Evolutionary conservation across 2,888 invertebrate genomes (phyloP).

Genomic region (Mythimna pallens): DNA sequence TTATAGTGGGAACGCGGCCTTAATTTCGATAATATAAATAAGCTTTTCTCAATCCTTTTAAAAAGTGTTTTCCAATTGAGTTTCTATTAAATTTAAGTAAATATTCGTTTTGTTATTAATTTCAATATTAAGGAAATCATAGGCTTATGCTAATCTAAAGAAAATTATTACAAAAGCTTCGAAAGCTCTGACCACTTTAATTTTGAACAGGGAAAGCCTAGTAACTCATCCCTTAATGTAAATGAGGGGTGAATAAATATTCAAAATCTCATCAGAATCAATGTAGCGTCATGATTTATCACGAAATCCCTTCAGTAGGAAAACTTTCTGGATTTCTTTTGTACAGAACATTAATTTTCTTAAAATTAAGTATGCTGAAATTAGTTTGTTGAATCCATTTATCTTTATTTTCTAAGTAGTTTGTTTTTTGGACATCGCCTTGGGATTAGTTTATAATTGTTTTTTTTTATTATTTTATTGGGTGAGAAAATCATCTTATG

Average conservation of each 20-base stretch:
- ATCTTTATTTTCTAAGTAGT: slow-evolving; percentile 14
- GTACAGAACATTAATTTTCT: slow-evolving; percentile 49
- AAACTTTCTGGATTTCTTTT: slow-evolving; percentile 51
- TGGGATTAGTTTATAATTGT: slow-evolving; percentile 15
- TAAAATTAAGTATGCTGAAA: slow-evolving; percentile 47
- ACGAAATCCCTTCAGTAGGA: slow-evolving; percentile 23
- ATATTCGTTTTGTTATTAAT: not conserved
- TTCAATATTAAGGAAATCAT: not conserved
- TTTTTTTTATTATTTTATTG: no score
- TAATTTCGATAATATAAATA: no score
- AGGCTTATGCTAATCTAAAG: not conserved
- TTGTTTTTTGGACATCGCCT: slow-evolving; percentile 14
- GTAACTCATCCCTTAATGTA: slow-evolving; percentile 21
- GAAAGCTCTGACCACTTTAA: not conserved
- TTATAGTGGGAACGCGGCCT: no score
- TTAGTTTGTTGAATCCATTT: slow-evolving; percentile 30
- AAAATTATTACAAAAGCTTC: not conserved
- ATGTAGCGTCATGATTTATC: slow-evolving; percentile 56
- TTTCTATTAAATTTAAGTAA: not conserved
- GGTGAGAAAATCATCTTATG: no score
- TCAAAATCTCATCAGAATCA: slow-evolving; percentile 56
- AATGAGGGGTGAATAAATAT: slow-evolving; percentile 40
- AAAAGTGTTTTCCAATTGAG: not conserved
- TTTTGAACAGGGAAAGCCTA: slow-evolving; percentile 16
- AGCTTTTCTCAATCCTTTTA: no score